Percentiles rank a stretch among this genome's conserved stretches.
Evolutionary conservation across 2,113 vertebrate species (phyloP).

Genomic region (Melanotaenia duboulayi): DNA sequence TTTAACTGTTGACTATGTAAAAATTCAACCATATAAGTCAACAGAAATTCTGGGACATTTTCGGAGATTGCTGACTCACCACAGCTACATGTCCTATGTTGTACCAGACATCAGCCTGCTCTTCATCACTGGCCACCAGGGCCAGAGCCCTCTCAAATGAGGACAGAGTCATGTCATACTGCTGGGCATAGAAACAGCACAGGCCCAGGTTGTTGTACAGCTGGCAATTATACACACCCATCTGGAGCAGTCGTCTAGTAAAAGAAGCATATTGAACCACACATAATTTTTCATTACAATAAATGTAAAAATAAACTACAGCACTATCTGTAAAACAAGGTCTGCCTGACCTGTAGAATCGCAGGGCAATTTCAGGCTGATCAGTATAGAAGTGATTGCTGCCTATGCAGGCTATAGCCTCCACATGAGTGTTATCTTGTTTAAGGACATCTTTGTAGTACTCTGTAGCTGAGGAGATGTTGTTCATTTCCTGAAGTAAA

Average conservation of each 20-base stretch:
- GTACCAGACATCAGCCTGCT: conserved; percentile 96
- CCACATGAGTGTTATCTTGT: conserved; percentile 96
- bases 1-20: background rate
- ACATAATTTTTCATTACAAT: conserved; percentile 1
- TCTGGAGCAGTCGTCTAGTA: conserved; percentile 92
- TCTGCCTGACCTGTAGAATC: conserved; percentile 91
- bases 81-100: conserved; percentile 95
- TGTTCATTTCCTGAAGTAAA: conserved; percentile 91
- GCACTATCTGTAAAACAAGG: background rate
- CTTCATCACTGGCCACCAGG: conserved; percentile 90
- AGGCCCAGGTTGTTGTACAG: conserved; percentile 98
- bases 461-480: conserved; percentile 89
- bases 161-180: conserved; percentile 96
- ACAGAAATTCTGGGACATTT: conserved; percentile 2
- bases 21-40: background rate
- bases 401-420: conserved; percentile 96
- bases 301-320: background rate
- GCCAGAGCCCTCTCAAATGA: conserved; percentile 94
- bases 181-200: conserved; percentile 98
- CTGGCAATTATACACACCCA: conserved; percentile 97
- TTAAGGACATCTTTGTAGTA: conserved; percentile 96
- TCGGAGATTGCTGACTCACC: conserved; percentile 79
- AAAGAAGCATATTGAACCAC: conserved; percentile 11
- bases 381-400: conserved; percentile 98
- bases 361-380: conserved; percentile 94